A percentile compares a stretch with the other conserved stretches of the same genome.
These are phyloP conservation scores for Spilogale gracilis DNA, from an alignment of 2,113 vertebrate genomes.

Conservation along the genomic window DNA sequence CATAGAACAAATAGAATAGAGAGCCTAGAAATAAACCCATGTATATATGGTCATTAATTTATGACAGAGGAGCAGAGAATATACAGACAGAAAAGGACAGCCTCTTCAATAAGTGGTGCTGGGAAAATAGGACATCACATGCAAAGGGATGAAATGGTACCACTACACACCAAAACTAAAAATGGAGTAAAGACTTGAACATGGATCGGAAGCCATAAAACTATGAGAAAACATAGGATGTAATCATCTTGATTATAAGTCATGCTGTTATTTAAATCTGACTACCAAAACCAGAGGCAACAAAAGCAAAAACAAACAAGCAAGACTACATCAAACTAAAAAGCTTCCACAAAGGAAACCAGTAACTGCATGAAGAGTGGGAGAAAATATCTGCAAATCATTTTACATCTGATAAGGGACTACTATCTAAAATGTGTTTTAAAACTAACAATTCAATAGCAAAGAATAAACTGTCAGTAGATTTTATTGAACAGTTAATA, in stretches of 20 bases:
- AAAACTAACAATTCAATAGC: background rate
- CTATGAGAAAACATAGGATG: background rate
- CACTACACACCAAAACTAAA: background rate
- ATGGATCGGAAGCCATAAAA: background rate
- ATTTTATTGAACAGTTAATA: too few species aligned
- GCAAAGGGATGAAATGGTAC: background rate
- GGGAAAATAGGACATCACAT: background rate
- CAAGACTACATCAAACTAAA: background rate
- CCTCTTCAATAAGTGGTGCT: background rate
- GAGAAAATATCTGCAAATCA: background rate
- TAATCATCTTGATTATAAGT: background rate
- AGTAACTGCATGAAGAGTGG: background rate
- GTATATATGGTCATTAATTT: background rate
- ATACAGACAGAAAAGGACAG: background rate
- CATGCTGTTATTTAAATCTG: background rate
- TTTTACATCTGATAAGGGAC: background rate
- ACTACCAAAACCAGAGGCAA: background rate
- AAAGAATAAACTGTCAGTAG: background rate
- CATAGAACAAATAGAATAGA: background rate
- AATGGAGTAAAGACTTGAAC: background rate
- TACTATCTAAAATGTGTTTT: background rate
- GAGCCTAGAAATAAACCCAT: background rate
- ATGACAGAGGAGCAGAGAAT: background rate
- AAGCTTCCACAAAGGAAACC: background rate
- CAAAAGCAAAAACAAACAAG: background rate